These are phyloP conservation scores for Podiceps cristatus DNA, from an alignment of 2,113 vertebrate genomes.

Conservation along the genomic window DNA sequence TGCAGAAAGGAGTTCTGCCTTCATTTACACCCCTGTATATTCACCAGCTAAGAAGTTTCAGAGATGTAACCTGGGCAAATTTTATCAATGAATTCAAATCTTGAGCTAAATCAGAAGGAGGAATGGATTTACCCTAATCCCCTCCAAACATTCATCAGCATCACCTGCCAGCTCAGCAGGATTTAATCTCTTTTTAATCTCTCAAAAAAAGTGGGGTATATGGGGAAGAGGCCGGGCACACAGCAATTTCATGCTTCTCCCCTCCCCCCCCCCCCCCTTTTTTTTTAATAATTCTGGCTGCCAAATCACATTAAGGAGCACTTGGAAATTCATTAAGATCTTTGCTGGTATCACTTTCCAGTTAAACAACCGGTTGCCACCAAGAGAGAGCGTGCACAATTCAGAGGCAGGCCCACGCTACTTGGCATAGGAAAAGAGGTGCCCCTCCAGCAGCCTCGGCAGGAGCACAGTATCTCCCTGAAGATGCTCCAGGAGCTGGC, in stretches of 20 bases:
- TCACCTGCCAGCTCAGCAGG: constrained; percentile 47
- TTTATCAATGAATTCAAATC: constrained; percentile 53
- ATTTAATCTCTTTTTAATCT: constrained; percentile 40
- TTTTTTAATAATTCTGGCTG: background rate
- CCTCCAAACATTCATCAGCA: constrained; percentile 36
- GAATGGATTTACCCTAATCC: constrained; percentile 45
- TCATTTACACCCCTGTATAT: background rate
- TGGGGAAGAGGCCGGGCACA: background rate
- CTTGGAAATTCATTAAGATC: background rate
- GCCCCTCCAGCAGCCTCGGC: background rate
- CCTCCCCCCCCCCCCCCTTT: too few relatives aligned
- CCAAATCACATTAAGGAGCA: background rate
- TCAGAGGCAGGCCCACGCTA: fast-evolving
- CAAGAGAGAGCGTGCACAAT: fast-evolving
- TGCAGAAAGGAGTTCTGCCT: background rate
- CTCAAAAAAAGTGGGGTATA: background rate
- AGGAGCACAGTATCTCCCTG: fast-evolving
- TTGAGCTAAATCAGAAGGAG: constrained; percentile 21
- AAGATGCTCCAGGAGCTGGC: background rate
- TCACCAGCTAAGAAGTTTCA: background rate
- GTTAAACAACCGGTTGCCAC: background rate
- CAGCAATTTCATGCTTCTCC: too few relatives aligned
- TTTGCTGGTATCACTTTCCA: background rate
- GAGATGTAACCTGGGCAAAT: background rate
- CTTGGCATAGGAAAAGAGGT: background rate